phyloP scores from a whole-genome alignment of 2,113 vertebrate genomes.

The Bos javanicus region DNA sequence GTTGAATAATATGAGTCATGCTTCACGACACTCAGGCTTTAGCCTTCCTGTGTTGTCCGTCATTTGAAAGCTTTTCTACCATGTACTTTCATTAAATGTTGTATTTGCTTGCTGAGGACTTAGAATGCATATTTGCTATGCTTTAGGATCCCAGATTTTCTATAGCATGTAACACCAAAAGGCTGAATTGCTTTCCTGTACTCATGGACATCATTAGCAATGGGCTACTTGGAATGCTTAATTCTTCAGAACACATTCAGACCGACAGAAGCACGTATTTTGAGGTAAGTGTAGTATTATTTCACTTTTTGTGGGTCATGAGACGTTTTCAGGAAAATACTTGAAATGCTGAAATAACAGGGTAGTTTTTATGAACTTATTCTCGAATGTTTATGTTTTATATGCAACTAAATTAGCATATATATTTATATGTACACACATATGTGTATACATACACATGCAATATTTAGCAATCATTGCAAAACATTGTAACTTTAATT shows the following conservation, averaged over 20 bases:
- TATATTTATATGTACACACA: background rate
- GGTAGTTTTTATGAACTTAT: background rate
- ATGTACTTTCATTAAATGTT: background rate
- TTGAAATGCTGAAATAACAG: background rate
- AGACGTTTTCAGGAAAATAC: background rate
- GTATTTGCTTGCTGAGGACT: background rate
- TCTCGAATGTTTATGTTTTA: background rate
- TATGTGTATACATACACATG: background rate
- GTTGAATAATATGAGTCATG: background rate
- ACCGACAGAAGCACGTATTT: slow-evolving; percentile 84
- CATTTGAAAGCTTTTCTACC: background rate
- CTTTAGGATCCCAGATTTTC: slow-evolving; percentile 81
- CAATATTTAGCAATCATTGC: background rate
- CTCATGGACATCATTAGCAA: slow-evolving; percentile 88
- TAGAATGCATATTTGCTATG: background rate
- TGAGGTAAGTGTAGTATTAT: slow-evolving; percentile 38
- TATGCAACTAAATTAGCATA: background rate
- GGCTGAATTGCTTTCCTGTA: slow-evolving; percentile 87
- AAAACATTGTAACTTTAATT: background rate
- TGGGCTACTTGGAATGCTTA: slow-evolving; percentile 82
- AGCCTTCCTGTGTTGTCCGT: background rate
- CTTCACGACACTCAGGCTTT: background rate
- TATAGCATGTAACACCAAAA: slow-evolving; percentile 86
- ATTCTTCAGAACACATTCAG: slow-evolving; percentile 81
- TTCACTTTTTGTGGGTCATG: background rate